Evolutionary conservation across 2,888 invertebrate species (phyloP).

Genomic region (Palloptera scutellata): DNA sequence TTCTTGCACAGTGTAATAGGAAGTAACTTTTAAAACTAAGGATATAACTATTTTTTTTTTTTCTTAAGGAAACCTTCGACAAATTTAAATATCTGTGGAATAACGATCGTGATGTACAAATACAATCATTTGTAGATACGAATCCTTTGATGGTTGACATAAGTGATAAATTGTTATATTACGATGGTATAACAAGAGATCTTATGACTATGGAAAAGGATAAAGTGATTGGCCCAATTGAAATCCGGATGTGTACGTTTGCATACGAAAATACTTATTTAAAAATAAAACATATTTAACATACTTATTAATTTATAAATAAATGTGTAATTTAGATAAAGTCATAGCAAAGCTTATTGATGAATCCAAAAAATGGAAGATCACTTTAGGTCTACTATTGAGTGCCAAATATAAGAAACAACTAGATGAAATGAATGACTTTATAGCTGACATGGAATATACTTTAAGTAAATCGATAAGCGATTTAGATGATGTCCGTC

Average conservation of each 20-base stretch:
- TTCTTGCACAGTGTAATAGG: no score
- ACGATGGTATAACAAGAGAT: constrained; percentile 72
- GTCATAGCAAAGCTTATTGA: constrained; percentile 73
- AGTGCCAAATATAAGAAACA: constrained; percentile 75
- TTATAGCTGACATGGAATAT: constrained; percentile 79
- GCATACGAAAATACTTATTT: neutral
- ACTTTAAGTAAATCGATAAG: constrained; percentile 74
- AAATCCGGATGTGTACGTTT: constrained; percentile 75
- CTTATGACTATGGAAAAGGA: constrained; percentile 69
- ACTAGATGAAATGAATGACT: constrained; percentile 75
- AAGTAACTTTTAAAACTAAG: no score
- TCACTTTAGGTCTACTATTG: constrained; percentile 74
- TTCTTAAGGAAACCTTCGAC: constrained; percentile 65
- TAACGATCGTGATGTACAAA: constrained; percentile 73
- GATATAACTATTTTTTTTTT: neutral
- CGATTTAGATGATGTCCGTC: constrained; percentile 80
- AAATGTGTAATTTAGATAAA: constrained; percentile 66
- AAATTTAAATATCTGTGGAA: constrained; percentile 74
- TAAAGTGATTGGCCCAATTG: constrained; percentile 77
- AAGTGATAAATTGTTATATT: constrained; percentile 76
- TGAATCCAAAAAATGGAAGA: constrained; percentile 84
- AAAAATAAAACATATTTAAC: neutral
- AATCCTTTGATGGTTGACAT: constrained; percentile 80
- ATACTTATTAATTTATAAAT: neutral
- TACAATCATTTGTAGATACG: constrained; percentile 70